Base-by-base conservation (phyloP, 2,113 vertebrate genomes). In the Bubo blakistoni region DNA sequence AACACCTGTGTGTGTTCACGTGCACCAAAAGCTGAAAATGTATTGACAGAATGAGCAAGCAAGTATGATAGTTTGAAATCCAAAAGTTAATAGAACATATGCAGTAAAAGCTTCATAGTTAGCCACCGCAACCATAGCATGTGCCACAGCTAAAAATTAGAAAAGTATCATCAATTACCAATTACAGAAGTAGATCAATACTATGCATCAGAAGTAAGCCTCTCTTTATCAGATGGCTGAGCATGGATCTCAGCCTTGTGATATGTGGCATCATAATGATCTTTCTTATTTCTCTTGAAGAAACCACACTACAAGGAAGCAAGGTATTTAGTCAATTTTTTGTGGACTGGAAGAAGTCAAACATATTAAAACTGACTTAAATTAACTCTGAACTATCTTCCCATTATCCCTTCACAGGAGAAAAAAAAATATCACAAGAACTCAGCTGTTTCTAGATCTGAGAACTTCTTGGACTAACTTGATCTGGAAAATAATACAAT, bases 191-290 rank as follows among this genome's bases (percentile, higher is more conserved):
- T 95, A 98, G 98, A 97, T 98, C 98, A 98, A 98, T 98, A 98
- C 98, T 99, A 99, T 95, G 99, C 99, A 98, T 99, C 99, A 97
- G 99, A 98, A 98, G 99, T 99, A 98, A 99, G 99, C 98, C 99
- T 99, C 97, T 99, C 99, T 99, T 99, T 99, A 98, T 99, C 99
- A 99, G 99, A 99, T 10, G 99, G 99, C 99, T 99, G 99, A 99
- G 99, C 98, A 98, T 99, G 99, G 99, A 99, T 99, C 98, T 99
- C 99, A 99, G 99, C 99, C 98, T 99, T 99, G 98, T 99, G 99
- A 99, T 99, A 99, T 79, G 99, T 98, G 96, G 99, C 98, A 98
- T 99, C 98, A 69, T 98, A 99, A 95, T 99, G 98, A 98, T 99
- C 99, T 99, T 99, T 99, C 97, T 99, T 98, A 98, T 98, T 98